Conservation (phyloP, 2,888 invertebrate genomes). For the Aethes cnicana region DNA sequence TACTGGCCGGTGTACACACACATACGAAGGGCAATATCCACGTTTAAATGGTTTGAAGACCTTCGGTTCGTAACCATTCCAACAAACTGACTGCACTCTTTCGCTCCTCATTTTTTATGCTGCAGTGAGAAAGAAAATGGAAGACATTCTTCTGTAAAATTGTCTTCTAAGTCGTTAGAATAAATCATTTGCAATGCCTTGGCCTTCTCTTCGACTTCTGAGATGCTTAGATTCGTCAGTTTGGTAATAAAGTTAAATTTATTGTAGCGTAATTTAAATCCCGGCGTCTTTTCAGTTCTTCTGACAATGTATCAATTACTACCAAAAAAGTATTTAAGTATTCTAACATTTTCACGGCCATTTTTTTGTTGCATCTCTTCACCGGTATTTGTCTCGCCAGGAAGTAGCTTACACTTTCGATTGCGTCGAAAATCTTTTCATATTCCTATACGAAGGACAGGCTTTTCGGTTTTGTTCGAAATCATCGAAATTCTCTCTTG, state of each 20-base stretch:
- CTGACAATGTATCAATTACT: slow-evolving; percentile 8
- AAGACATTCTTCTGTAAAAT: slow-evolving; percentile 6
- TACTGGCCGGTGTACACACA: slow-evolving; percentile 24
- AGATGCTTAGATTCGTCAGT: slow-evolving; percentile 11
- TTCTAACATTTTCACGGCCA: slow-evolving; percentile 12
- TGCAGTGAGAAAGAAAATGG: slow-evolving; percentile 27
- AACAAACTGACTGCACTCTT: slow-evolving; percentile 17
- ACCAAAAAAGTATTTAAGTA: background rate
- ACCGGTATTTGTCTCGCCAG: slow-evolving; percentile 1
- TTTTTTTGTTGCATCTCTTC: slow-evolving; percentile 23
- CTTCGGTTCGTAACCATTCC: slow-evolving; percentile 27
- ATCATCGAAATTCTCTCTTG: slow-evolving; percentile 3
- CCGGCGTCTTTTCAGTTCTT: slow-evolving; percentile 17
- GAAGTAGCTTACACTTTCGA: slow-evolving; percentile 5
- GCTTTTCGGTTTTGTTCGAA: slow-evolving; percentile 1
- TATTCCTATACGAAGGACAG: background rate
- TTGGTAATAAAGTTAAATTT: slow-evolving; percentile 22
- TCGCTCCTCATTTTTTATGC: slow-evolving; percentile 24
- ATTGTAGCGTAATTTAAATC: slow-evolving; percentile 21
- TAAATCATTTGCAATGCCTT: slow-evolving; percentile 9
- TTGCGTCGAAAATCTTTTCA: slow-evolving; percentile 6
- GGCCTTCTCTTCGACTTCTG: slow-evolving; percentile 21
- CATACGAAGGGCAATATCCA: slow-evolving; percentile 23
- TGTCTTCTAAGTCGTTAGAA: slow-evolving; percentile 14
- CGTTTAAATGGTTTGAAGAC: slow-evolving; percentile 29